Conservation (phyloP, 1,140 invertebrate genomes). For the Eupeodes corollae region DNA sequence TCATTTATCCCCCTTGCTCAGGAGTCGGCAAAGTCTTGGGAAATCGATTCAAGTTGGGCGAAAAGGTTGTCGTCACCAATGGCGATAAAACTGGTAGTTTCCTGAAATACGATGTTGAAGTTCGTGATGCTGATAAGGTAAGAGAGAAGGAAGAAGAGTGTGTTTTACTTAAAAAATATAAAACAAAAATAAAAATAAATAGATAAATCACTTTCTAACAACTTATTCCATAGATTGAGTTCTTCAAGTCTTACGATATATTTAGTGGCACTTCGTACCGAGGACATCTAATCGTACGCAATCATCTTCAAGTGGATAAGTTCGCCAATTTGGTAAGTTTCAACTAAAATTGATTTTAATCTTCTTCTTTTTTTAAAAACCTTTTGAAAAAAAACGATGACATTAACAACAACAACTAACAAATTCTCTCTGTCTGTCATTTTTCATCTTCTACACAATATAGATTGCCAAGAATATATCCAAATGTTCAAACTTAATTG, state of each 20-base stretch:
- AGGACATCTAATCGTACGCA: slow-evolving; percentile 26
- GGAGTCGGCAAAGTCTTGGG: slow-evolving; percentile 24
- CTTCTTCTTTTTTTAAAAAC: no score
- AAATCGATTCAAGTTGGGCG: slow-evolving; percentile 23
- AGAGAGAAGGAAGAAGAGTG: slow-evolving; percentile 1
- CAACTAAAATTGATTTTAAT: not conserved
- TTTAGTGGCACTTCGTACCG: slow-evolving; percentile 30
- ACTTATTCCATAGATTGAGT: slow-evolving; percentile 20
- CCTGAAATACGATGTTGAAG: slow-evolving; percentile 32
- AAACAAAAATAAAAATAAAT: not conserved
- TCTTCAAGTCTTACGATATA: slow-evolving; percentile 27
- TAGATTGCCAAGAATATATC: slow-evolving; percentile 27
- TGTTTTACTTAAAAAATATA: not conserved
- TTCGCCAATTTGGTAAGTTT: slow-evolving; percentile 28
- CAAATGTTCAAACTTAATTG: slow-evolving; percentile 18
- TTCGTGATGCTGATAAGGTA: slow-evolving; percentile 33
- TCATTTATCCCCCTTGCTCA: slow-evolving; percentile 5
- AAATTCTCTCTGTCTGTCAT: slow-evolving; percentile 1
- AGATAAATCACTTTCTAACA: slow-evolving; percentile 4
- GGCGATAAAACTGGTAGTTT: slow-evolving; percentile 23
- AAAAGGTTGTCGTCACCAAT: slow-evolving; percentile 27
- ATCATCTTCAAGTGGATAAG: slow-evolving; percentile 34
- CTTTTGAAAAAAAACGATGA: no score
- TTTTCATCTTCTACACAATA: not conserved
- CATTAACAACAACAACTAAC: not conserved